Base-by-base conservation (phyloP, 2,888 invertebrate genomes). In the Ennomos quercinarius region DNA sequence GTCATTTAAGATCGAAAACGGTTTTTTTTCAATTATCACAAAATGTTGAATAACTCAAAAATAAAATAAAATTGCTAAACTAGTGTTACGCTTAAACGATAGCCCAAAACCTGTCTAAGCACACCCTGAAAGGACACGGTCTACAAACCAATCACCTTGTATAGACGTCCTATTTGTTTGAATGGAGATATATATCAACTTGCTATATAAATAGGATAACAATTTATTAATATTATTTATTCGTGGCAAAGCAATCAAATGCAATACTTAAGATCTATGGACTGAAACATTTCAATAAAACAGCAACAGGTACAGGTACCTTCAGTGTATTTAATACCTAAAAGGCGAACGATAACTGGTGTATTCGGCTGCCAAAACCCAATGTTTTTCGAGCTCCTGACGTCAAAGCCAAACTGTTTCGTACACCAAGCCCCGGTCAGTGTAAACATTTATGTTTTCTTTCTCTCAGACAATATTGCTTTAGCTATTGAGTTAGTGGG, bases 391-490 rank as follows among this genome's bases (percentile, higher is more conserved):
- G 70, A 72, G 69, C 67, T 63, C 52, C 64, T 86, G 87, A 88
- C 87, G 87, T 87, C 86, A 86, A 77, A 70, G 70, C 69, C 61
- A 68, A 77, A 77, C 77, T 82, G 83, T 84, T 89, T 81, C 76
- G 77, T 77, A 74, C 79, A 73, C 71, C 74, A 75, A 77, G 72
- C 77, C 73, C 74, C 76, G 79, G 77, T 75, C 77, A 76, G 76
- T 68, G 81, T 86, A 85, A 85, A 86, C 80, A 85, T 83, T 80
- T 77, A 73, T 77, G 73, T 81, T 78, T 78, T 77, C 76, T 71
- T 76, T 72, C 71, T 70, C 61, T 65, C 66, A 47, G 49, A 64
- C 64, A 62, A 68, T 68, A 70, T 71, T 63, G 51, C 55, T 60
- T 56, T 54, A 54, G 54, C 50, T 53, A 53, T 57, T 44, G 52